A percentile compares a stretch with the other conserved stretches of the same genome.
Conservation (phyloP, 2,797 vertebrate genomes). For the Ibycter americanus region DNA sequence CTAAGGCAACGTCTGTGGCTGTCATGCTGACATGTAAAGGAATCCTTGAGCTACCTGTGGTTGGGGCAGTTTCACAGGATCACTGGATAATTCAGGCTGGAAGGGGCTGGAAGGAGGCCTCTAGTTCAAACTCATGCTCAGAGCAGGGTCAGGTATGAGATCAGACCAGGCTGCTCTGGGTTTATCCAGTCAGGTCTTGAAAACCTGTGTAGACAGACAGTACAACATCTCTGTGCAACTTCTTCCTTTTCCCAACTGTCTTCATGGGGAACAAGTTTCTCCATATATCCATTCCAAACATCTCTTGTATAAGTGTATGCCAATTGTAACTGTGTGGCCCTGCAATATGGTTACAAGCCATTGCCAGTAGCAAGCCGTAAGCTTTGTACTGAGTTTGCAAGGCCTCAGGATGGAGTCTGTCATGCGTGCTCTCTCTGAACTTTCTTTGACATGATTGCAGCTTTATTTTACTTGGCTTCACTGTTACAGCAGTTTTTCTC, state of each 20-base stretch:
- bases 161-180: background rate
- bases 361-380: background rate
- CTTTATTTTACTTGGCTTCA: background rate
- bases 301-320: background rate
- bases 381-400: background rate
- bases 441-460: background rate
- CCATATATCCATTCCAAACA: background rate
- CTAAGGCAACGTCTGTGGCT: accelerated
- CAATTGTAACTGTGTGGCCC: background rate
- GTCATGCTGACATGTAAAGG: background rate
- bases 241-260: background rate
- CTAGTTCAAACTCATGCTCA: background rate
- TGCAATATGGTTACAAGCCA: background rate
- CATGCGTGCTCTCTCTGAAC: background rate
- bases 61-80: background rate
- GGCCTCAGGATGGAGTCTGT: background rate
- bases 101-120: background rate
- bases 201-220: background rate
- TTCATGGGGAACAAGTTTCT: background rate
- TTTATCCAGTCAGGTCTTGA: background rate
- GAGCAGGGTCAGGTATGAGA: background rate
- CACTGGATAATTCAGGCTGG: background rate
- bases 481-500: background rate
- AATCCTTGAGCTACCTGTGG: background rate
- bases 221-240: background rate